Evolutionary conservation across 2,113 vertebrate species (phyloP).

Genomic region (Seriola aureovittata): DNA sequence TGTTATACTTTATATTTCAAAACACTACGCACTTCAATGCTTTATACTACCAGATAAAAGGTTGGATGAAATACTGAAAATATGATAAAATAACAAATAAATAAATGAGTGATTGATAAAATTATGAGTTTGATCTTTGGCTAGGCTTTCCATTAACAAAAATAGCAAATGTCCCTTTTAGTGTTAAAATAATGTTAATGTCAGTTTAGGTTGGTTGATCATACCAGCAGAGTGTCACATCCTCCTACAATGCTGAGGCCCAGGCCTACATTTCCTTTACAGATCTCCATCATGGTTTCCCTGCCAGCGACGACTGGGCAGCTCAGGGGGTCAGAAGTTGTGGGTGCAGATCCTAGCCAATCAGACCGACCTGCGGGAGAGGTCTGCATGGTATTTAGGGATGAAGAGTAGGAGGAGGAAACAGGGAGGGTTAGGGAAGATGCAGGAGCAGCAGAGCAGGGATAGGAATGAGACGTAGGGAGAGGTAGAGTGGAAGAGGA

Average conservation of each 20-base stretch:
- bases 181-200: not conserved
- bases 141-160: not conserved
- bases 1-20: not conserved
- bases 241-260: slow-evolving; percentile 97
- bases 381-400: slow-evolving; percentile 28
- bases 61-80: not conserved
- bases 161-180: not conserved
- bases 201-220: slow-evolving; percentile 26
- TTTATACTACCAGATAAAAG: not conserved
- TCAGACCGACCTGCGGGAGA: slow-evolving; percentile 73
- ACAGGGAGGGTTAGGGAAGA: slow-evolving; percentile 29
- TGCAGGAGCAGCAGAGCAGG: slow-evolving; percentile 30
- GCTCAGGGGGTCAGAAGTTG: slow-evolving; percentile 86
- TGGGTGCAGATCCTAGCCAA: slow-evolving; percentile 82
- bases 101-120: not conserved
- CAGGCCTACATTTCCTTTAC: slow-evolving; percentile 91
- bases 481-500: slow-evolving; percentile 26
- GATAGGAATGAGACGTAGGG: slow-evolving; percentile 14
- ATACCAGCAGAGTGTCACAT: slow-evolving; percentile 92
- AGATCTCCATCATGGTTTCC: slow-evolving; percentile 93
- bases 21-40: not conserved
- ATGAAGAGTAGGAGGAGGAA: slow-evolving; percentile 37
- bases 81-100: not conserved
- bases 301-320: slow-evolving; percentile 92
- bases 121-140: not conserved